phyloP scores from a whole-genome alignment of 2,888 invertebrate genomes.

The Thecophora atra region DNA sequence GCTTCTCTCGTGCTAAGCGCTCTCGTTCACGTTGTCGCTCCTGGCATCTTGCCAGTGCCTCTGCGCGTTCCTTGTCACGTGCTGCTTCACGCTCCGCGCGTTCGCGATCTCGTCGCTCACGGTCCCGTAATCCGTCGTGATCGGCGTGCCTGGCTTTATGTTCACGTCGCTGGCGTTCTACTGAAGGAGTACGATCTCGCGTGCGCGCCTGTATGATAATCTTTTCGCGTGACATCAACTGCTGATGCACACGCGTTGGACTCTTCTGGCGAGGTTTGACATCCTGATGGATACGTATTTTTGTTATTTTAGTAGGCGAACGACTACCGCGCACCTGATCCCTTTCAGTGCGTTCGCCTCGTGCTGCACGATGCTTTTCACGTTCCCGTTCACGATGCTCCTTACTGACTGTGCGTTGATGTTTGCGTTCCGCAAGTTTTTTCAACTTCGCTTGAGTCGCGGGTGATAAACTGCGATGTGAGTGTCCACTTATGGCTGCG shows the following conservation, averaged over 20 bases:
- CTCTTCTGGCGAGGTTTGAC: slow-evolving; percentile 68
- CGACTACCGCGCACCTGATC: slow-evolving; percentile 63
- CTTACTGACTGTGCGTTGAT: slow-evolving; percentile 58
- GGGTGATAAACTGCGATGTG: slow-evolving; percentile 59
- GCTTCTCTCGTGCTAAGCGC: slow-evolving; percentile 65
- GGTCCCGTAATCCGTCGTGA: slow-evolving; percentile 65
- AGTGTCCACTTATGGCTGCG: slow-evolving; percentile 54
- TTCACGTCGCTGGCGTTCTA: slow-evolving; percentile 56
- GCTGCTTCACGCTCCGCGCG: slow-evolving; percentile 70
- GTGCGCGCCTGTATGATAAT: slow-evolving; percentile 63
- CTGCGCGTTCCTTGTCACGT: slow-evolving; percentile 72
- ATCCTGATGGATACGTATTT: slow-evolving; percentile 62
- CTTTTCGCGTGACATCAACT: slow-evolving; percentile 63
- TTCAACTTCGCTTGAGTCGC: slow-evolving; percentile 61
- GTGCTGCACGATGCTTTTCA: slow-evolving; percentile 64
- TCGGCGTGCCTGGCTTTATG: slow-evolving; percentile 63
- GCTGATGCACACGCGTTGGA: slow-evolving; percentile 66
- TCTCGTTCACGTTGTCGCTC: slow-evolving; percentile 71
- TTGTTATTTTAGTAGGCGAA: slow-evolving; percentile 65
- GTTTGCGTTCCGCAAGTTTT: slow-evolving; percentile 61
- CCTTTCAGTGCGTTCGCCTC: slow-evolving; percentile 63
- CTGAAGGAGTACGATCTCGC: slow-evolving; percentile 62
- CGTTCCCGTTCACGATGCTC: slow-evolving; percentile 66
- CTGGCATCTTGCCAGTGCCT: slow-evolving; percentile 74
- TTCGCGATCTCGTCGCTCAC: slow-evolving; percentile 70